Percentiles rank a stretch among this genome's conserved stretches.
Conservation (phyloP, 1,140 invertebrate species). For the Drosophila grimshawi region DNA sequence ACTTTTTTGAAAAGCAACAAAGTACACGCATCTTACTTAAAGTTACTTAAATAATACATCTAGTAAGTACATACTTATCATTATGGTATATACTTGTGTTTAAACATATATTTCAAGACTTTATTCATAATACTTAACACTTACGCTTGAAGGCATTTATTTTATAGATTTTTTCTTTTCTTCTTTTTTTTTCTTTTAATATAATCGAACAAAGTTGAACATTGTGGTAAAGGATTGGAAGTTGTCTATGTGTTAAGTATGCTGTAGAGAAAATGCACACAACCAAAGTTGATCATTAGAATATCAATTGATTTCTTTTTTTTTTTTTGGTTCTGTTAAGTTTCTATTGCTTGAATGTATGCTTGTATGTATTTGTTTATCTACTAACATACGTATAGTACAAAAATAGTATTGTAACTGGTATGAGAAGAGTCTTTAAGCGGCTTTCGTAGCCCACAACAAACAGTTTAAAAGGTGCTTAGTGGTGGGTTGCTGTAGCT, state of each 20-base stretch:
- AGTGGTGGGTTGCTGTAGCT: conserved; percentile 64
- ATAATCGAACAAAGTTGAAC: conserved; percentile 54
- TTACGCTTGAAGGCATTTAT: conserved; percentile 76
- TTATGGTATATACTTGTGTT: conserved; percentile 55
- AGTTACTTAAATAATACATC: conserved; percentile 26
- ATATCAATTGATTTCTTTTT: neutral
- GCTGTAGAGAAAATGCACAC: conserved; percentile 62
- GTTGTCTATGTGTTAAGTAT: conserved; percentile 26
- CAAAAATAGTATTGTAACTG: conserved; percentile 47
- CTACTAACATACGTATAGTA: conserved; percentile 21
- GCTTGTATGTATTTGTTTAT: neutral
- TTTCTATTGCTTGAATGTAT: conserved; percentile 4
- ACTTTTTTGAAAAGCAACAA: conserved; percentile 73
- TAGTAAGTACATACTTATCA: conserved; percentile 17
- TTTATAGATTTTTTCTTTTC: conserved; percentile 7
- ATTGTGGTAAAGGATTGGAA: conserved; percentile 40
- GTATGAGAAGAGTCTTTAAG: conserved; percentile 64
- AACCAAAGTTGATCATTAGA: conserved; percentile 49
- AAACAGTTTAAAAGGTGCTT: conserved; percentile 55
- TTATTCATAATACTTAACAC: conserved; percentile 75
- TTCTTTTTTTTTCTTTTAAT: conserved; percentile 5
- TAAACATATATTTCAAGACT: conserved; percentile 68
- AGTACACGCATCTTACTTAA: conserved; percentile 53
- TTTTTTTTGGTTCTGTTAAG: neutral
- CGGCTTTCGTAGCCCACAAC: conserved; percentile 57